phyloP scores from a whole-genome alignment of 53 echinoderm and acorn worm genomes.

The Apostichopus leukothele region DNA sequence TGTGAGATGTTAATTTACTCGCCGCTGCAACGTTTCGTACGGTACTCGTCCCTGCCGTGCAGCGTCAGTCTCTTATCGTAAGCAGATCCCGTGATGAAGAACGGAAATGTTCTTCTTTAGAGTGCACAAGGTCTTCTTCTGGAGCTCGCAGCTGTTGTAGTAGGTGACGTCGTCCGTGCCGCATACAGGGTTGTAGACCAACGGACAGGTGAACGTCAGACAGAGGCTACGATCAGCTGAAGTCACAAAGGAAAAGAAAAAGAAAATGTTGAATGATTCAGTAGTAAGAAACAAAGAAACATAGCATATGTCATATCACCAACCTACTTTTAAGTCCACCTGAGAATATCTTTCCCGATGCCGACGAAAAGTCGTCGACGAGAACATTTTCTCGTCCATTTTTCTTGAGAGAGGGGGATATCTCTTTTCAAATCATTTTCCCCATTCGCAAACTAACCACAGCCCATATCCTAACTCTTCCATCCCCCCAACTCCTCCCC shows the following conservation, averaged over 20 bases:
- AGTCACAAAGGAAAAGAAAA: background rate
- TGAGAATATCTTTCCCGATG: no score
- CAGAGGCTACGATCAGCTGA: constrained; percentile 22
- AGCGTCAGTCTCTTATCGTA: background rate
- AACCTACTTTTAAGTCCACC: no score
- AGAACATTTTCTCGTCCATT: no score
- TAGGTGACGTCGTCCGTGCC: constrained; percentile 80
- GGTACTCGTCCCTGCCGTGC: no score
- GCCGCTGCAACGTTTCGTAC: no score
- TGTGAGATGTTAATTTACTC: no score
- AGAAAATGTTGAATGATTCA: background rate
- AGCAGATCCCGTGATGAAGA: constrained; percentile 40
- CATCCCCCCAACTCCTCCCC: no score
- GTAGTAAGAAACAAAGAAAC: background rate
- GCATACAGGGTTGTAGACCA: constrained; percentile 74
- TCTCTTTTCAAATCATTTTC: no score
- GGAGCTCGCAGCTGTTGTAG: constrained; percentile 67
- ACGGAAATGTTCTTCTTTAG: constrained; percentile 18
- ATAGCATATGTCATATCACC: background rate
- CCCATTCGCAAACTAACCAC: no score
- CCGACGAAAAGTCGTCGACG: no score
- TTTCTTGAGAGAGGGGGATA: no score
- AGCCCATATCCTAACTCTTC: no score
- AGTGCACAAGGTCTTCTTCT: constrained; percentile 52
- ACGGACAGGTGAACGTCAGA: constrained; percentile 55